These are phyloP conservation scores for Ptychobarbus kaznakovi DNA, from an alignment of 2,797 vertebrate species.

Conservation along the genomic window DNA sequence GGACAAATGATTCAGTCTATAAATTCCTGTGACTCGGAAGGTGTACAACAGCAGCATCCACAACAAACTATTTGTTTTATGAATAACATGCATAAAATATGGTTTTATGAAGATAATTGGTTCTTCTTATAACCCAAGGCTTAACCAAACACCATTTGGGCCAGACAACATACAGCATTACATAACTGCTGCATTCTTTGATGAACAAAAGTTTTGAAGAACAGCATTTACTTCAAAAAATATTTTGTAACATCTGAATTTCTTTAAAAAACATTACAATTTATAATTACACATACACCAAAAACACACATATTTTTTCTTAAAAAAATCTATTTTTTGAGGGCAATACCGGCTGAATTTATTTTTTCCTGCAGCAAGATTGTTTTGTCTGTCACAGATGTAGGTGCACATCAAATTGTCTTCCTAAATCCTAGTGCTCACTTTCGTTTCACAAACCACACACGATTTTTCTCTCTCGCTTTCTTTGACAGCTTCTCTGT, in stretches of 20 bases:
- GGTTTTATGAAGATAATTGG: background rate
- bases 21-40: conserved; percentile 15
- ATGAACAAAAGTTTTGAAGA: background rate
- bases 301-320: background rate
- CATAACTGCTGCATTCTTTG: background rate
- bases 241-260: background rate
- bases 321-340: background rate
- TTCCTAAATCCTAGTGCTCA: conserved; percentile 24
- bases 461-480: background rate
- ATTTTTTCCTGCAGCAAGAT: background rate
- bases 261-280: background rate
- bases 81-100: background rate
- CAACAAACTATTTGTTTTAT: background rate
- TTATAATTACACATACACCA: no score
- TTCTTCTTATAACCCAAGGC: background rate
- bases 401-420: conserved; percentile 17
- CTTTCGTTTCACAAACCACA: conserved; percentile 30
- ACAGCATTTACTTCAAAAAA: background rate
- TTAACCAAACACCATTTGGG: background rate
- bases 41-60: background rate
- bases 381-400: conserved; percentile 5
- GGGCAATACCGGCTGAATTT: background rate
- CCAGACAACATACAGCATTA: background rate
- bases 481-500: conserved; percentile 20
- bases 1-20: conserved; percentile 22